Conservation (phyloP, 2,888 invertebrate genomes). For the Nemoura dubitans region DNA sequence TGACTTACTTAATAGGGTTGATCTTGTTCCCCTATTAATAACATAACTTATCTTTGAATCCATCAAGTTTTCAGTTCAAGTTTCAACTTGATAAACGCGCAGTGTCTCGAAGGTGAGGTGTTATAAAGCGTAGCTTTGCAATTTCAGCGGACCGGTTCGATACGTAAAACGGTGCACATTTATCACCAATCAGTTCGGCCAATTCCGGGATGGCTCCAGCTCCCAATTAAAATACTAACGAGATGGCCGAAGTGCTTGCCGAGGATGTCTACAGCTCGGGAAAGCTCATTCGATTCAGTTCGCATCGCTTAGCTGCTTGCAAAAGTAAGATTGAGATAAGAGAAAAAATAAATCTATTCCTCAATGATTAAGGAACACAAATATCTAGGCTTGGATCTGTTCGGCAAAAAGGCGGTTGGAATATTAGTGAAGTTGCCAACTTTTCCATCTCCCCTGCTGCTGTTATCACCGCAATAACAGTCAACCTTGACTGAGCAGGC, state of each 20-base stretch:
- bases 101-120: neutral
- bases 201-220: slow-evolving; percentile 14
- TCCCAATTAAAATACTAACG: slow-evolving; percentile 23
- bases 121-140: slow-evolving; percentile 12
- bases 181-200: slow-evolving; percentile 2
- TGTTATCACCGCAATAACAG: neutral
- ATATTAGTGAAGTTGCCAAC: neutral
- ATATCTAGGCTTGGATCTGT: no score
- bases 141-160: neutral
- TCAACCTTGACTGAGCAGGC: neutral
- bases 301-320: neutral
- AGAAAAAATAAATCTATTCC: neutral
- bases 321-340: neutral
- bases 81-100: neutral
- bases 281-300: neutral
- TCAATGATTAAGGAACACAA: neutral
- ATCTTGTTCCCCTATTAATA: slow-evolving; percentile 12
- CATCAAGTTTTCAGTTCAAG: slow-evolving; percentile 7
- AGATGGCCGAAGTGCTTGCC: neutral
- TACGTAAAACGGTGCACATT: neutral
- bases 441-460: neutral
- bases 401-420: no score
- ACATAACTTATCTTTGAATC: neutral
- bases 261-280: neutral
- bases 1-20: slow-evolving; percentile 4